phyloP scores from a whole-genome alignment of 2,797 vertebrate genomes.

The Myripristis jacobus region DNA sequence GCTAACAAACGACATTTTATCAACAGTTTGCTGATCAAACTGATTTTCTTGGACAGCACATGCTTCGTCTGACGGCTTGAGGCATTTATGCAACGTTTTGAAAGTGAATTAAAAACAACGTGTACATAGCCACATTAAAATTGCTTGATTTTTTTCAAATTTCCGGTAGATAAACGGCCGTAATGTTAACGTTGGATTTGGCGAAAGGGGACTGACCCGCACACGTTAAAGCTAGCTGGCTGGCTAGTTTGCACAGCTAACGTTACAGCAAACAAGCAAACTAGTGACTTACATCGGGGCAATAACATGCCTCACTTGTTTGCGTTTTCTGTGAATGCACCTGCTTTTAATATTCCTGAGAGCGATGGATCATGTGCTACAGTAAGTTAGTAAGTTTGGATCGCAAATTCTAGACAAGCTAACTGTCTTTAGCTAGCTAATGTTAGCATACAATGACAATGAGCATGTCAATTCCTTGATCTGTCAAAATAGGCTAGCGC shows the following conservation, averaged over 20 bases:
- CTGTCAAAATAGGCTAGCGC: slow-evolving; percentile 81
- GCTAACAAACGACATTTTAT: background rate
- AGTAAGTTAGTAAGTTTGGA: background rate
- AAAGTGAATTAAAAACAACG: background rate
- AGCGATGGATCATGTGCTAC: background rate
- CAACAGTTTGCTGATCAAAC: slow-evolving; percentile 37
- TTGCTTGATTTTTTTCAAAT: background rate
- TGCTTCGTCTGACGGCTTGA: slow-evolving; percentile 57
- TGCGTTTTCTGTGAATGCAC: background rate
- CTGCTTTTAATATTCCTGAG: background rate
- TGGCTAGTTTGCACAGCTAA: slow-evolving; percentile 68
- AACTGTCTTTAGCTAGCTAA: slow-evolving; percentile 48
- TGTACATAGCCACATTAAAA: too few species aligned
- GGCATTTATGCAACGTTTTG: slow-evolving; percentile 1
- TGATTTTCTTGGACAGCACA: slow-evolving; percentile 63
- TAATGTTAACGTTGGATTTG: slow-evolving; percentile 30
- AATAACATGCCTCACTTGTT: slow-evolving; percentile 64
- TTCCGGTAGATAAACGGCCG: fast-evolving
- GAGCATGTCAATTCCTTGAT: slow-evolving; percentile 77
- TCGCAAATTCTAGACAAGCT: slow-evolving; percentile 11
- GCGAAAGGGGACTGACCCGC: slow-evolving; percentile 61
- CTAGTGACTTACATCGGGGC: slow-evolving; percentile 46
- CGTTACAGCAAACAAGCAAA: slow-evolving; percentile 51
- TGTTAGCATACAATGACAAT: slow-evolving; percentile 79
- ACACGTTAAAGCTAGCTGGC: slow-evolving; percentile 73